A percentile compares a stretch with the other conserved stretches of the same genome.
These are phyloP conservation scores for Monochamus alternatus DNA, from an alignment of 2,888 invertebrate species.

Conservation along the genomic window DNA sequence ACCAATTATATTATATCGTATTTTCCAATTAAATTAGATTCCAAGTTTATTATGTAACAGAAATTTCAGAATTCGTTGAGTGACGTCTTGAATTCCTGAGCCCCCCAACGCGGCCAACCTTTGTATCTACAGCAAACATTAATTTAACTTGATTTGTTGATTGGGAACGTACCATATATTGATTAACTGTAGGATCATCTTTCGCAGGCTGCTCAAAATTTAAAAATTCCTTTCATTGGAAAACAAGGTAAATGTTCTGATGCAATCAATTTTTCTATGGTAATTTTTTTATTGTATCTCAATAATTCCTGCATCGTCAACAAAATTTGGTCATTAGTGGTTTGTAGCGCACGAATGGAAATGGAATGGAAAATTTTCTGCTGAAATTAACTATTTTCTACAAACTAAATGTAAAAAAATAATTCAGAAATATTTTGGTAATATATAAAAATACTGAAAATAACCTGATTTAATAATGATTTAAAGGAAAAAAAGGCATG, in stretches of 20 bases:
- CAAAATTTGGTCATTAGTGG: slow-evolving; percentile 16
- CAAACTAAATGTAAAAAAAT: not conserved
- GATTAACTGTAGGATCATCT: slow-evolving; percentile 10
- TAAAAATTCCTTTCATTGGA: slow-evolving; percentile 24
- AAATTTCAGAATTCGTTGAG: not conserved
- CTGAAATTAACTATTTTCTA: too few species aligned
- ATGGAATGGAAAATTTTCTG: not conserved
- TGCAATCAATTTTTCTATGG: slow-evolving; percentile 14
- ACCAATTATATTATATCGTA: not conserved
- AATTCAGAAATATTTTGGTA: not conserved
- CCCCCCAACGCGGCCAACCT: slow-evolving; percentile 16
- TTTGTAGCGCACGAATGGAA: not conserved
- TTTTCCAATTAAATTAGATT: not conserved
- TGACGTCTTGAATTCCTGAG: not conserved
- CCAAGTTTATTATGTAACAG: not conserved
- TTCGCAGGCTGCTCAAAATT: slow-evolving; percentile 1
- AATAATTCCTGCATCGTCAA: slow-evolving; percentile 16
- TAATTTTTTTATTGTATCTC: slow-evolving; percentile 6
- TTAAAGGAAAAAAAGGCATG: not conserved
- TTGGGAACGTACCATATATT: slow-evolving; percentile 11
- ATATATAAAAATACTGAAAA: not conserved
- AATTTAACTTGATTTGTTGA: not conserved
- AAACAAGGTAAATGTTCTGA: slow-evolving; percentile 23
- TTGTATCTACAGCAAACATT: not conserved
- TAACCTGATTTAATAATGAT: not conserved